Evolutionary conservation across 2,797 vertebrate genomes (phyloP), one percentile per base, ranked within the genome.

Genomic region (Sylvilagus floridanus): DNA sequence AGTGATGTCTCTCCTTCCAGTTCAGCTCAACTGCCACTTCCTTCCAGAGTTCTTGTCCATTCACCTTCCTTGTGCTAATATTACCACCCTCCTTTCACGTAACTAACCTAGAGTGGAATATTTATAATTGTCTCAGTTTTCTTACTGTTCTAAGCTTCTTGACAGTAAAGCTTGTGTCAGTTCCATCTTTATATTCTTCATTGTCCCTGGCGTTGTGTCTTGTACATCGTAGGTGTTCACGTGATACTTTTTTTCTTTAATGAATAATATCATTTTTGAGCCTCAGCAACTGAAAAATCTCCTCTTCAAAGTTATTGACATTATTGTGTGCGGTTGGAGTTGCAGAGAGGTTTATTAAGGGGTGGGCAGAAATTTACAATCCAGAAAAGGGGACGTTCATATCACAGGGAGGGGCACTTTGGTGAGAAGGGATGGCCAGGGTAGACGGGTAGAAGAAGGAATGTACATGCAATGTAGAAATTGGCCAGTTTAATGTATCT

Each of bases 111-210:
- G 35, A 50, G 19, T 9, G 37, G 73, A 73, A 22, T 88, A 50
- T 73, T 92, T 76, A 9, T 76, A 76, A 62, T 90, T 57, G 28
- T 65, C 73, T 57, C 71, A 28, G 22, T 42, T 78, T 91, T 81
- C 26, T 88, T 90, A 42, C 83, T 87, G 72, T 63, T 72, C 13
- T 68, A 68, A 91, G 69, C 37, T 86, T 16, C 50, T 79, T 84
- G 54, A 79, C 81, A 90, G 52, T 88, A 84, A 81, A 14, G 60
- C 11, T n/a, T 52, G 28, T 71, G 7, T 22, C 32, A 81, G 13
- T 90, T 93, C 17, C 2, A 6, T 68, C 24, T 86, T 78, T n/a
- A 28, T 26, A 8, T 76, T 84, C 72, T 77, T 93, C 12, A 21
- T 28, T 52, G 19, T 37, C 52, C 42, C 19, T 90, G 88, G 14